Conservation (phyloP, 2,113 vertebrate genomes). For the Thamnophis sirtalis region DNA sequence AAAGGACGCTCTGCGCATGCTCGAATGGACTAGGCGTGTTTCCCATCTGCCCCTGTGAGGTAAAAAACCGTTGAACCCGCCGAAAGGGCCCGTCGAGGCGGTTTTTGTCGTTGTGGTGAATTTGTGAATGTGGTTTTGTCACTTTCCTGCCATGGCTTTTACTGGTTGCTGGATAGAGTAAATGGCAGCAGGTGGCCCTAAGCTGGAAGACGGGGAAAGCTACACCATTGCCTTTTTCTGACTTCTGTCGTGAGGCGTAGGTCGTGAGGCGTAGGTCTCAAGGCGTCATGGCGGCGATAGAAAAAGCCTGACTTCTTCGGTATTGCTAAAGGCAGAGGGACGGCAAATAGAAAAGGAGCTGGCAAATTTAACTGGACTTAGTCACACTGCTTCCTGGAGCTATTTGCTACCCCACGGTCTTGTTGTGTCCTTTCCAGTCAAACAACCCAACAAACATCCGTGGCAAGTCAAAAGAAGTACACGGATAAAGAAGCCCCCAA, state of each 20-base stretch:
- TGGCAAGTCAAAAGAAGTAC: too few species aligned
- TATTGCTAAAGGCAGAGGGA: neutral
- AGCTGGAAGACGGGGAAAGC: neutral
- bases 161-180: neutral
- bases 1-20: neutral
- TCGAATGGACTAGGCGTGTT: neutral
- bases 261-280: neutral
- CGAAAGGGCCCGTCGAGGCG: too few species aligned
- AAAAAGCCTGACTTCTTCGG: neutral
- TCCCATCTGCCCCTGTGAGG: neutral
- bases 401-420: neutral
- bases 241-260: neutral
- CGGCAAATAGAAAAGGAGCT: neutral
- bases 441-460: neutral
- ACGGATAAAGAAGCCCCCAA: slow-evolving; percentile 46
- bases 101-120: neutral
- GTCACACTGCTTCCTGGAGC: neutral
- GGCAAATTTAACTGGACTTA: neutral
- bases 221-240: too few species aligned
- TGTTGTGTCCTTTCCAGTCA: neutral
- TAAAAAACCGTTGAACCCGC: neutral
- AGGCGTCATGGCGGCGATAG: neutral
- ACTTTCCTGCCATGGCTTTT: neutral
- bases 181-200: neutral
- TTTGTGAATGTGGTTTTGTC: neutral